A percentile compares a stretch with the other conserved stretches of the same genome.
Evolutionary conservation across 2,797 vertebrate species (phyloP).

Genomic region (Typhlichthys subterraneus): DNA sequence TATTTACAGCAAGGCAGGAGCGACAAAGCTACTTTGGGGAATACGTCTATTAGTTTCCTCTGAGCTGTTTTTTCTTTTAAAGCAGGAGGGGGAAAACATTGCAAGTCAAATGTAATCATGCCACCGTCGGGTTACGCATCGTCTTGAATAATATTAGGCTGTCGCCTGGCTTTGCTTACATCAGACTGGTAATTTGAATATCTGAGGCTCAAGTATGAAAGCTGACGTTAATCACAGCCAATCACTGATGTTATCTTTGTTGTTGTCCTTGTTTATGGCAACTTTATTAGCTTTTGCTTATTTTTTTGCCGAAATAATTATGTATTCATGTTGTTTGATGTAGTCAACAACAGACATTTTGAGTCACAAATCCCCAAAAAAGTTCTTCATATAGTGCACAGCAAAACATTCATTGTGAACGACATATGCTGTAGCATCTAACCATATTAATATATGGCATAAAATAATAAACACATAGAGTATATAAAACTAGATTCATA

Average conservation of each 20-base stretch:
- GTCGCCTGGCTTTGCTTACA: slow-evolving; percentile 60
- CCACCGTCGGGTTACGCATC: slow-evolving; percentile 65
- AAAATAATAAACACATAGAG: no score
- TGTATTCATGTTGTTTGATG: slow-evolving; percentile 57
- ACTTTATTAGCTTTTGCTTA: slow-evolving; percentile 63
- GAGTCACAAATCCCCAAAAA: no score
- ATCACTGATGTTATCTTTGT: slow-evolving; percentile 60
- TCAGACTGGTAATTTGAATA: slow-evolving; percentile 68
- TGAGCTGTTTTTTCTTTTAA: slow-evolving; percentile 67
- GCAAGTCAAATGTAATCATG: slow-evolving; percentile 82
- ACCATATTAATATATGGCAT: no score
- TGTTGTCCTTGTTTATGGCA: slow-evolving; percentile 53
- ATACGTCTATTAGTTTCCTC: slow-evolving; percentile 69
- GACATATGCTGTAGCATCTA: no score
- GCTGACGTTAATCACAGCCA: slow-evolving; percentile 72
- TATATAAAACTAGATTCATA: no score
- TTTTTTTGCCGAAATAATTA: slow-evolving; percentile 59
- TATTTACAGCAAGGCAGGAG: slow-evolving; percentile 61
- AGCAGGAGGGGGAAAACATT: slow-evolving; percentile 63
- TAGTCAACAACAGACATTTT: slow-evolving; percentile 22
- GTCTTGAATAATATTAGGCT: slow-evolving; percentile 74
- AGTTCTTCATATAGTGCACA: no score
- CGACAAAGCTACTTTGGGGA: slow-evolving; percentile 66
- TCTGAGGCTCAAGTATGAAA: slow-evolving; percentile 58
- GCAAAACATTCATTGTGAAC: no score